Evolutionary conservation across 2,888 invertebrate species (phyloP).

Genomic region (Agrotis exclamationis): DNA sequence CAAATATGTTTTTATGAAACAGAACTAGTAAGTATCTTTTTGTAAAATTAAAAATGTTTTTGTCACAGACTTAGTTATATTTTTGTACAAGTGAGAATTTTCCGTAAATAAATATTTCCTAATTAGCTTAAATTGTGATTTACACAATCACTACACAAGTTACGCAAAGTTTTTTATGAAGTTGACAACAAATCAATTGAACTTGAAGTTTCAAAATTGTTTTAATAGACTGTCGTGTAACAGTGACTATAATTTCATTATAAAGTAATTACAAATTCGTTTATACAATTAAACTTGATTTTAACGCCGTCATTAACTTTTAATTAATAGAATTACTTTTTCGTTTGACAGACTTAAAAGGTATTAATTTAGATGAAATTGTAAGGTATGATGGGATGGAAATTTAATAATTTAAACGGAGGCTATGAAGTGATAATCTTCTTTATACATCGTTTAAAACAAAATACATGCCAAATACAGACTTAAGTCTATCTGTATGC

Average conservation of each 20-base stretch:
- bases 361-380: constrained; percentile 12
- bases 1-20: no score
- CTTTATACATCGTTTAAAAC: no score
- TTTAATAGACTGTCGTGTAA: constrained; percentile 10
- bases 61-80: no score
- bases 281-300: constrained; percentile 27
- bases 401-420: neutral
- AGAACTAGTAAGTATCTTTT: no score
- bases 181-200: constrained; percentile 28
- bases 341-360: constrained; percentile 8
- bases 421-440: neutral
- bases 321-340: constrained; percentile 16
- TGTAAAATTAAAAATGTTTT: no score
- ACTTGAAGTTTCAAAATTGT: constrained; percentile 25
- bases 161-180: neutral
- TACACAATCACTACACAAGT: neutral
- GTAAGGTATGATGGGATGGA: constrained; percentile 1
- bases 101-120: no score
- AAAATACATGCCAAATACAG: no score
- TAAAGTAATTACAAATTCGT: constrained; percentile 39
- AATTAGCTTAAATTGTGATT: no score
- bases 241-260: constrained; percentile 33
- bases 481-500: no score
- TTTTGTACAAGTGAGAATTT: no score
- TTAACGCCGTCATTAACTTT: constrained; percentile 11